A percentile compares a stretch with the other conserved stretches of the same genome.
Evolutionary conservation across 2,888 invertebrate species (phyloP).

Genomic region (Hirudinaria manillensis): DNA sequence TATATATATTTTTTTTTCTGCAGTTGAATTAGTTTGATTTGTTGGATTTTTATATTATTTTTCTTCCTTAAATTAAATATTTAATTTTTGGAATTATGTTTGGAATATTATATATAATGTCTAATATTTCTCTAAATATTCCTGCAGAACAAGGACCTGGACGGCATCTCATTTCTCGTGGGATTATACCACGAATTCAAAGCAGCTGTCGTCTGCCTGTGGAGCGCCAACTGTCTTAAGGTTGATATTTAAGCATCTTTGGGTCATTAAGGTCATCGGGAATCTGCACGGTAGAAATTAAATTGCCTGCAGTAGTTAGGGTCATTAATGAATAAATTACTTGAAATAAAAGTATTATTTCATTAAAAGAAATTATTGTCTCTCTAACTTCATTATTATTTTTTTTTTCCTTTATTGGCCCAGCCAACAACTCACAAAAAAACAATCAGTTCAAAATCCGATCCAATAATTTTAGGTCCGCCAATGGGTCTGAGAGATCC

Average conservation of each 20-base stretch:
- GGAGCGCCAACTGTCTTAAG: constrained; percentile 70
- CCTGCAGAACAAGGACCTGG: constrained; percentile 59
- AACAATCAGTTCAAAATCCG: too few relatives aligned
- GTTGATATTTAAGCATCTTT: constrained; percentile 39
- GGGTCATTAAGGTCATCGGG: background rate
- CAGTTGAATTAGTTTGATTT: too few relatives aligned
- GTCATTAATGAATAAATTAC: background rate
- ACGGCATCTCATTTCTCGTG: constrained; percentile 69
- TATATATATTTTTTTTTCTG: too few relatives aligned
- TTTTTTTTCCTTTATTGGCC: background rate
- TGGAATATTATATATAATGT: background rate
- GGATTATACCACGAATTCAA: constrained; percentile 73
- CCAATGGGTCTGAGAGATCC: too few relatives aligned
- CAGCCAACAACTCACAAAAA: background rate
- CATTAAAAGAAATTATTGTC: too few relatives aligned
- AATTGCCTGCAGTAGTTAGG: background rate
- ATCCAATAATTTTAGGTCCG: too few relatives aligned
- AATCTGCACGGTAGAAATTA: background rate
- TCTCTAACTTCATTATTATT: too few relatives aligned
- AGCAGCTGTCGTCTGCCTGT: constrained; percentile 73
- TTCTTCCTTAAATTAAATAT: too few relatives aligned
- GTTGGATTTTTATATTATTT: too few relatives aligned
- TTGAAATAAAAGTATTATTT: too few relatives aligned
- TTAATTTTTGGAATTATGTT: background rate
- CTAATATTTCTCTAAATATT: background rate